phyloP scores from a whole-genome alignment of 2,797 vertebrate species.

The Gallirallus australis region DNA sequence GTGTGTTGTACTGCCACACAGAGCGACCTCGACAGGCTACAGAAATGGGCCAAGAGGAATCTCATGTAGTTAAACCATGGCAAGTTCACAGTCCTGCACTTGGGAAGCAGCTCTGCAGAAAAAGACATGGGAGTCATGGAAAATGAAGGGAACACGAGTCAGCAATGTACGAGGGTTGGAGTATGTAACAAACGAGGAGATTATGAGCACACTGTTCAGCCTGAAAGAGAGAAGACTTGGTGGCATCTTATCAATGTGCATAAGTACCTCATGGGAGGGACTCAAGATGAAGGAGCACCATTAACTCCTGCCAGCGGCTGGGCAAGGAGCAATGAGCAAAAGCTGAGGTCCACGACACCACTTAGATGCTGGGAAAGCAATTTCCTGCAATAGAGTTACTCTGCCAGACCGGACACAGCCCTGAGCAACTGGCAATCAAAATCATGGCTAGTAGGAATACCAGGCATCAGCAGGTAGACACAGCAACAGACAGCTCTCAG shows the following conservation, averaged over 20 bases:
- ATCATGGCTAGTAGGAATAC: background rate
- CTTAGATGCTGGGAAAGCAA: background rate
- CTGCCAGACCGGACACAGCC: background rate
- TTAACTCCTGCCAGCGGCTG: background rate
- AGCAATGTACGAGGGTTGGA: accelerated
- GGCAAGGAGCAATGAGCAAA: background rate
- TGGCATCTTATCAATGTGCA: background rate
- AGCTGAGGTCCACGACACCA: background rate
- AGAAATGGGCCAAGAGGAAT: background rate
- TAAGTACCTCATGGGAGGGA: background rate
- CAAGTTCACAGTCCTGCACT: background rate
- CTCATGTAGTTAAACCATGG: background rate
- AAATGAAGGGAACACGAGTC: background rate
- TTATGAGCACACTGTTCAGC: background rate
- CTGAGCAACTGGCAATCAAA: background rate
- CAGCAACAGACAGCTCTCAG: accelerated
- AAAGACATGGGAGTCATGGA: background rate
- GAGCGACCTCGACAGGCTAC: background rate
- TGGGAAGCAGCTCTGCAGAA: background rate
- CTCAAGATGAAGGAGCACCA: background rate
- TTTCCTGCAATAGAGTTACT: background rate
- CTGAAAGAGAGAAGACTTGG: background rate
- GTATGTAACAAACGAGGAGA: background rate
- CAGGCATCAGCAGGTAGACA: background rate
- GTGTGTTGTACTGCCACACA: too few relatives aligned